These are phyloP conservation scores for Drosophila bifasciata DNA, from an alignment of 1,140 invertebrate species.

Conservation along the genomic window DNA sequence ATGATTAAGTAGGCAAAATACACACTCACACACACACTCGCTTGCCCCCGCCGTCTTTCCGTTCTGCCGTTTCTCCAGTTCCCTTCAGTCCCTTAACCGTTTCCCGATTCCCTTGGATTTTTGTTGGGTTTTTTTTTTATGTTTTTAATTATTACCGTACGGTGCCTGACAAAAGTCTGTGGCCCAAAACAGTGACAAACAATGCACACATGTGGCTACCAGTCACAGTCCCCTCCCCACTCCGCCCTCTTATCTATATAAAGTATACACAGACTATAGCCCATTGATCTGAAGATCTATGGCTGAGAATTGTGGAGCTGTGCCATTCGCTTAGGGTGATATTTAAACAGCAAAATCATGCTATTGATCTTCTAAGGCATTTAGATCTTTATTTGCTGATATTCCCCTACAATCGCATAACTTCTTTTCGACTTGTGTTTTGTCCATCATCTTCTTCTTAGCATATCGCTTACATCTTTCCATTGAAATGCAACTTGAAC, in stretches of 20 bases:
- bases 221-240: background rate
- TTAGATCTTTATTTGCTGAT: slow-evolving; percentile 20
- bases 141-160: slow-evolving; percentile 81
- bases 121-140: slow-evolving; percentile 67
- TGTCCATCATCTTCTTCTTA: background rate
- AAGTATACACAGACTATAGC: too few relatives aligned
- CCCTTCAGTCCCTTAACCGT: slow-evolving; percentile 14
- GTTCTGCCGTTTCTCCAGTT: slow-evolving; percentile 6
- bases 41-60: background rate
- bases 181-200: slow-evolving; percentile 38
- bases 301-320: too few relatives aligned
- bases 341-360: too few relatives aligned
- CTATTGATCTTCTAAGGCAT: slow-evolving; percentile 17
- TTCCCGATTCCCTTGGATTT: slow-evolving; percentile 38
- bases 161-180: slow-evolving; percentile 69
- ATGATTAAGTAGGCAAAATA: slow-evolving; percentile 82
- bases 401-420: slow-evolving; percentile 5
- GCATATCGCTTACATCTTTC: slow-evolving; percentile 46
- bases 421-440: slow-evolving; percentile 5
- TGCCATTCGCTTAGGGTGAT: too few relatives aligned
- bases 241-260: too few relatives aligned
- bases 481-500: slow-evolving; percentile 44
- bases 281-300: too few relatives aligned
- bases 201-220: slow-evolving; percentile 42
- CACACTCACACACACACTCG: slow-evolving; percentile 17